phyloP scores from a whole-genome alignment of 2,113 vertebrate species.

The Equus quagga region DNA sequence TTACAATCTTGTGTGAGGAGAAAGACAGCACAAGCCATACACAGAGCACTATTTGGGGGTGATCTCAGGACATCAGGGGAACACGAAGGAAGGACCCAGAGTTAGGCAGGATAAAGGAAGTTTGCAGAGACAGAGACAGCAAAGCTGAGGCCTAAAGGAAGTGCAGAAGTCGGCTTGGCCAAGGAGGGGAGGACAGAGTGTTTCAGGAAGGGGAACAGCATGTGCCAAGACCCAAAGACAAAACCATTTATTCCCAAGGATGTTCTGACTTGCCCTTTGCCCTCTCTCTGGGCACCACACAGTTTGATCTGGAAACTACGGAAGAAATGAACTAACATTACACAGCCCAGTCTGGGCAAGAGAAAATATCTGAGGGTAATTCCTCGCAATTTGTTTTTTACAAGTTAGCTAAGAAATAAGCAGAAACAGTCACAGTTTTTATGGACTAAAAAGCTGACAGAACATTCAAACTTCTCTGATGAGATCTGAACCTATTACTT shows the following conservation, averaged over 20 bases:
- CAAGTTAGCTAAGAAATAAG: slow-evolving; percentile 15
- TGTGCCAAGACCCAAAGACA: neutral
- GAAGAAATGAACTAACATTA: neutral
- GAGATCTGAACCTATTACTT: neutral
- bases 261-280: neutral
- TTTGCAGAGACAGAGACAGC: neutral
- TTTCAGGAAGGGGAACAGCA: neutral
- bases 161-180: neutral
- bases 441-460: neutral
- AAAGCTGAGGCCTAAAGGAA: neutral
- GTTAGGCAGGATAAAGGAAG: neutral
- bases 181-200: neutral
- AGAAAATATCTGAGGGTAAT: neutral
- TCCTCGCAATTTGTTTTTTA: neutral
- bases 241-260: neutral
- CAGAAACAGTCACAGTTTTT: neutral
- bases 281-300: neutral
- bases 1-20: neutral
- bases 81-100: neutral
- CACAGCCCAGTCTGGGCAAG: neutral
- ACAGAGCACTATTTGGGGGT: neutral
- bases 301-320: neutral
- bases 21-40: neutral
- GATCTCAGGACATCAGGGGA: neutral
- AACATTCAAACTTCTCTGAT: neutral